Evolutionary conservation across 2,888 invertebrate species (phyloP).

Genomic region (Geophilus truncorum): DNA sequence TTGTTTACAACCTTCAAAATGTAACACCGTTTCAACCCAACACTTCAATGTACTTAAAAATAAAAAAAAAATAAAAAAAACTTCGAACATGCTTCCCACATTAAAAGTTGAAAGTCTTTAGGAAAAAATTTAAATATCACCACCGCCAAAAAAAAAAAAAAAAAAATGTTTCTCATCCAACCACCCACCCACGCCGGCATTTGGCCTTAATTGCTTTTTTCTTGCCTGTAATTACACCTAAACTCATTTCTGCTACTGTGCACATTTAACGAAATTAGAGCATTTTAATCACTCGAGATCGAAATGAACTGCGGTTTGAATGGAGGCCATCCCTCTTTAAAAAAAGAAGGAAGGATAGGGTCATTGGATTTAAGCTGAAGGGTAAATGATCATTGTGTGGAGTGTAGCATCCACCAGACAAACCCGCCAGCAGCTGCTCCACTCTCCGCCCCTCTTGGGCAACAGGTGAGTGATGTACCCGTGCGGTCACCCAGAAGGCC

Average conservation of each 20-base stretch:
- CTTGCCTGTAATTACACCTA: background rate
- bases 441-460: background rate
- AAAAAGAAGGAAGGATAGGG: background rate
- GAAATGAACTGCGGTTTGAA: background rate
- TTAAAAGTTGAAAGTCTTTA: background rate
- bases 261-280: background rate
- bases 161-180: background rate
- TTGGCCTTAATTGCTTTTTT: slow-evolving; percentile 12
- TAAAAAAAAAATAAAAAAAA: background rate
- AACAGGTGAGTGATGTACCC: slow-evolving; percentile 27
- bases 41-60: background rate
- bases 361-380: background rate
- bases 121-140: too few species aligned
- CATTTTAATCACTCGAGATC: background rate
- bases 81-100: background rate
- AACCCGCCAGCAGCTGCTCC: background rate
- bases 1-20: background rate
- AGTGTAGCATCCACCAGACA: background rate
- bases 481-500: slow-evolving; percentile 7
- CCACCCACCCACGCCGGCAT: background rate
- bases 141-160: background rate
- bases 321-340: background rate
- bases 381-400: background rate
- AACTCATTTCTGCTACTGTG: background rate
- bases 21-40: background rate